Conservation (phyloP, 2,113 vertebrate species). For the Mustelus asterias region DNA sequence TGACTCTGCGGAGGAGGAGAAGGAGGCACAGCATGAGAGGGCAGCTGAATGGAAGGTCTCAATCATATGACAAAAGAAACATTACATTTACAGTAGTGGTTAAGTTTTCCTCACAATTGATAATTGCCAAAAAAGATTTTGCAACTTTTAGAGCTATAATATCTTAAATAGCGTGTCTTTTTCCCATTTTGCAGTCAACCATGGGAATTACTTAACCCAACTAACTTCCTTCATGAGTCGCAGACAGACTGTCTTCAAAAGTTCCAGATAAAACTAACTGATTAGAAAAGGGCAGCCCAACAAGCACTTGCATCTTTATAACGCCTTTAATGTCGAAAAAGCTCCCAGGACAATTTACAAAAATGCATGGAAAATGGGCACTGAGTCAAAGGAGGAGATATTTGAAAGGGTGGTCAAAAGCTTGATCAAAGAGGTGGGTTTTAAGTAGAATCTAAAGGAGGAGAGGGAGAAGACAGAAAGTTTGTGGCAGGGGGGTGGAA, state of each 20-base stretch:
- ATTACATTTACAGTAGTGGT: background rate
- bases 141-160: background rate
- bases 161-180: background rate
- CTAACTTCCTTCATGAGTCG: background rate
- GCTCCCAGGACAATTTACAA: background rate
- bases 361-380: background rate
- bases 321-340: background rate
- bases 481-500: background rate
- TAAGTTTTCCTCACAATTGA: background rate
- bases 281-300: background rate
- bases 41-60: background rate
- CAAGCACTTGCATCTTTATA: background rate
- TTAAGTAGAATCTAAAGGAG: background rate
- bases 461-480: background rate
- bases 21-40: background rate
- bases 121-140: background rate
- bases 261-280: background rate
- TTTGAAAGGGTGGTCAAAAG: background rate
- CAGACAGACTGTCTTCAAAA: background rate
- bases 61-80: background rate
- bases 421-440: background rate
- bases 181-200: background rate
- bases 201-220: background rate
- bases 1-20: background rate
- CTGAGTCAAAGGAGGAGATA: background rate